These are phyloP conservation scores for Drosophila saltans DNA, from an alignment of 1,140 invertebrate species.

Conservation along the genomic window DNA sequence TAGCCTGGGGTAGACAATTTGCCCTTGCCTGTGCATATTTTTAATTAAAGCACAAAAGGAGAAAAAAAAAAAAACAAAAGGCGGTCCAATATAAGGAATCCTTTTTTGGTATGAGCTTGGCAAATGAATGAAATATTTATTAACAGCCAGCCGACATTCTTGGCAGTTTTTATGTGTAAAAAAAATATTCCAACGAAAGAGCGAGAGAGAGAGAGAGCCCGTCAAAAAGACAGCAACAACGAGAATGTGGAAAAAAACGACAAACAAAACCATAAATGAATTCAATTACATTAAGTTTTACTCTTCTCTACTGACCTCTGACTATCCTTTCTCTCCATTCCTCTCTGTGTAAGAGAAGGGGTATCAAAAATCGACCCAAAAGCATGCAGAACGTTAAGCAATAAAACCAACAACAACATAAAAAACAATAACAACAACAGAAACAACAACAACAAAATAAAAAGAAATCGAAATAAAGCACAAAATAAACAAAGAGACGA, in stretches of 20 bases:
- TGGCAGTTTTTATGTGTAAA: constrained; percentile 70
- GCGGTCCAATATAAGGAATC: constrained; percentile 31
- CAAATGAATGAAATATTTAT: constrained; percentile 80
- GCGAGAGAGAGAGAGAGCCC: constrained; percentile 1
- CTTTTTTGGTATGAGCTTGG: constrained; percentile 52
- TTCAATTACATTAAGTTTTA: constrained; percentile 81
- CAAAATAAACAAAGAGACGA: constrained; percentile 69
- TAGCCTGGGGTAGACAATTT: constrained; percentile 50
- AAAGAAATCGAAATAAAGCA: constrained; percentile 59
- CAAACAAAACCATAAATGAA: constrained; percentile 81
- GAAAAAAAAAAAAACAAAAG: constrained; percentile 59
- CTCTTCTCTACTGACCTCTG: constrained; percentile 47
- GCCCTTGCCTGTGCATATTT: constrained; percentile 73
- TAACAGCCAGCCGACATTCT: constrained; percentile 75
- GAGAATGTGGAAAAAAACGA: constrained; percentile 23
- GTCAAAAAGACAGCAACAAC: constrained; percentile 15
- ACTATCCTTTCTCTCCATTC: constrained; percentile 13
- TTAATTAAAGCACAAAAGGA: constrained; percentile 77
- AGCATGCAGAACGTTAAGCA: constrained; percentile 34
- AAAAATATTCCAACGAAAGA: constrained; percentile 53
- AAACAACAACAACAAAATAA: constrained; percentile 21
- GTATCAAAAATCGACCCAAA: constrained; percentile 47
- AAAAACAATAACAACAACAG: constrained; percentile 26
- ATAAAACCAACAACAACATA: constrained; percentile 51
- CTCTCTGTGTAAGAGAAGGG: constrained; percentile 21